These are phyloP conservation scores for Zosterops pallidus DNA, from an alignment of 2,113 vertebrate genomes.

Conservation along the genomic window DNA sequence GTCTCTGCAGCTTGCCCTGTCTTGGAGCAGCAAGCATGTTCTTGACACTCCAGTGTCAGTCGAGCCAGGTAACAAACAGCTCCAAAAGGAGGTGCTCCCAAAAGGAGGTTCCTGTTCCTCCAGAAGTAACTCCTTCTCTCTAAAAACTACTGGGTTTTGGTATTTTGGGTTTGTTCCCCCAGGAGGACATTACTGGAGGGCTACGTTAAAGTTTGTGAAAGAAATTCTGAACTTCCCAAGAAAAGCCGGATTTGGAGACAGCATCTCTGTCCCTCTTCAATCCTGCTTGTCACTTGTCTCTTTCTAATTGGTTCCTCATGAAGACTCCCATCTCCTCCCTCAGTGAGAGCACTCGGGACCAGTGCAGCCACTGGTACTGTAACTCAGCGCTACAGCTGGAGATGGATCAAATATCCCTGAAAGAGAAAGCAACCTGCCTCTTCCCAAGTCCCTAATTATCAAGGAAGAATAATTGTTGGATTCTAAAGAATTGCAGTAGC, in stretches of 20 bases:
- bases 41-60: neutral
- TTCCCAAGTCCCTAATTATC: slow-evolving; percentile 49
- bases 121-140: neutral
- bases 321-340: accelerated
- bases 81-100: neutral
- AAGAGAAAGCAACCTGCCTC: slow-evolving; percentile 40
- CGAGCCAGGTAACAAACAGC: neutral
- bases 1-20: accelerated
- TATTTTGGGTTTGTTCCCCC: neutral
- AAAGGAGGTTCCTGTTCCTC: neutral
- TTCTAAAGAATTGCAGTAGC: neutral
- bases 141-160: neutral
- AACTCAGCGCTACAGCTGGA: slow-evolving; percentile 11
- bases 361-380: slow-evolving; percentile 16
- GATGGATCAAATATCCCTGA: slow-evolving; percentile 27
- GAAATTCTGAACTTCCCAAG: neutral
- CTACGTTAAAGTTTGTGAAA: neutral
- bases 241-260: neutral
- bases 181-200: neutral
- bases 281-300: neutral
- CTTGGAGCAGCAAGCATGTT: accelerated
- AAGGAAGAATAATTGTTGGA: slow-evolving; percentile 5
- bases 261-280: neutral
- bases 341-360: neutral
- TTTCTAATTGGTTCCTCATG: neutral